These are phyloP conservation scores for Sebastes kiyomatsui DNA, from an alignment of 2,797 vertebrate species.

Conservation along the genomic window DNA sequence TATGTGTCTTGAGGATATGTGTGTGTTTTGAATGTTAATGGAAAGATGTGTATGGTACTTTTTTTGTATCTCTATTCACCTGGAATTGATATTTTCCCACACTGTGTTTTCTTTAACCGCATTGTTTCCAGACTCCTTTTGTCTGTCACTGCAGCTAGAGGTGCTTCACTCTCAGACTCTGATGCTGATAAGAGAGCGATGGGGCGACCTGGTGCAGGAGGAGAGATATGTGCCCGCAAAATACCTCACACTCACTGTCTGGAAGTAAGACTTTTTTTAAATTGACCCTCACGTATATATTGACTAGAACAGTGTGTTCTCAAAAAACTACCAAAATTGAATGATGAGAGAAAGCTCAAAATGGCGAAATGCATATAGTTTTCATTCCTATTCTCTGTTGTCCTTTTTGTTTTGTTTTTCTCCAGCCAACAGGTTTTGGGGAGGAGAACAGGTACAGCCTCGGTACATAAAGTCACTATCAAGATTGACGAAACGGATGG, in stretches of 20 bases:
- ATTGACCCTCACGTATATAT: not conserved
- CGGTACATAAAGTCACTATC: conserved; percentile 97
- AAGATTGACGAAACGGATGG: conserved; percentile 96
- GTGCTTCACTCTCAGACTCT: conserved; percentile 98
- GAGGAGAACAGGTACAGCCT: conserved; percentile 94
- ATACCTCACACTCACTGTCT: conserved; percentile 94
- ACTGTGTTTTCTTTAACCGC: conserved; percentile 82
- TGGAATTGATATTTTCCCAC: conserved; percentile 33
- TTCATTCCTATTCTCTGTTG: not conserved
- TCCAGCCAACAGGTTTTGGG: conserved; percentile 96
- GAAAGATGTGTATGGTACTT: conserved; percentile 28
- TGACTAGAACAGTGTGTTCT: not conserved
- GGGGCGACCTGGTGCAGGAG: conserved; percentile 98
- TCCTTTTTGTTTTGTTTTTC: not conserved
- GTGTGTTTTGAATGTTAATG: conserved; percentile 59
- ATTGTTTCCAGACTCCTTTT: conserved; percentile 91
- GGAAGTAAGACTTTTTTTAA: conserved; percentile 89
- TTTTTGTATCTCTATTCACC: conserved; percentile 29
- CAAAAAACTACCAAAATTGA: not conserved
- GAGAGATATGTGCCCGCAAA: conserved; percentile 95
- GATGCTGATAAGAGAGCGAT: conserved; percentile 96
- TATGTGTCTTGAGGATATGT: conserved; percentile 41
- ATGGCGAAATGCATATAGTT: not conserved
- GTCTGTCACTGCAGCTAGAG: conserved; percentile 97
- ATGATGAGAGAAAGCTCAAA: not conserved